Evolutionary conservation across 2,888 invertebrate genomes (phyloP), one percentile per base, ranked within the genome.

Genomic region (Tillus elongatus): DNA sequence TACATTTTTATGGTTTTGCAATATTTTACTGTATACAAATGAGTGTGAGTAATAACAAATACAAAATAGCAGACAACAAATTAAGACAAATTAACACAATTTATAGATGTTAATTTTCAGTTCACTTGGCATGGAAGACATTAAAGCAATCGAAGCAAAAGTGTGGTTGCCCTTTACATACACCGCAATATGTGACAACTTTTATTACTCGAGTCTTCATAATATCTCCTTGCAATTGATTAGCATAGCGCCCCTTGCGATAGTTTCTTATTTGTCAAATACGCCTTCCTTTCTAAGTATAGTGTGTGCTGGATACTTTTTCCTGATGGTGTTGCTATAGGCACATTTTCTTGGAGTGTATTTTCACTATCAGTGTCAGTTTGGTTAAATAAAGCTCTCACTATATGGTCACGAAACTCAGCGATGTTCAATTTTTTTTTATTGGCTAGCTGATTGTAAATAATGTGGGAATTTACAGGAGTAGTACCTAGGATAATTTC

Each of bases 401-500:
- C n/a, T 19, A 19, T 19, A n/a, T 19, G 6, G 6, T 19, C 24
- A 8, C 24, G 24, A 19, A 19, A 19, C n/a, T 19, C 24, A 8
- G 24, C 24, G 24, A 19, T 19, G 6, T 19, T 19, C n/a, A 19
- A 19, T 19, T 19, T 19, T n/a, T n/a, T n/a, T 19, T 19, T 19
- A n/a, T 19, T 19, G 6, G 24, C 24, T n/a, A 19, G 24, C n/a
- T 19, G 24, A 19, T 19, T 19, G 24, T 19, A 19, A 19, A 19
- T 19, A 8, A 19, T 19, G n/a, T 19, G 24, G 6, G n/a, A 6
- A 19, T 19, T 19, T 6, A 19, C 24, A 19, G 6, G 24, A n/a
- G 24, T n/a, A 8, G 24, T 19, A n/a, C 24, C 24, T n/a, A 19
- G 13, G 8, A 35, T 38, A 28, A 36, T n/a, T 31, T 42, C 42